Evolutionary conservation across 30 jellyfish, hydroid and myxozoan genomes (phyloP).

Genomic region (Aurelia aurita complex sp. Pacific): DNA sequence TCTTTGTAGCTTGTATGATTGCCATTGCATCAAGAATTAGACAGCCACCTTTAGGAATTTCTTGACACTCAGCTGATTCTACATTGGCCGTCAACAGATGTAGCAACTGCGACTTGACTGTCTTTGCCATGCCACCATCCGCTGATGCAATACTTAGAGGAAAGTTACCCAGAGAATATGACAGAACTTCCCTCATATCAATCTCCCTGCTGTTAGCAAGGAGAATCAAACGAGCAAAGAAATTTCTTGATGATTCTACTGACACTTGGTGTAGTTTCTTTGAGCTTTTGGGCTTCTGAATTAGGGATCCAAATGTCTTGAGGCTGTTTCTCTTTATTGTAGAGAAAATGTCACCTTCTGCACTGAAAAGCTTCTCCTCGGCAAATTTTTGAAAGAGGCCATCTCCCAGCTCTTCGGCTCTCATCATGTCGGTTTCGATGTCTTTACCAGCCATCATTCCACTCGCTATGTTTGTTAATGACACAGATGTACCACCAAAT

Average conservation of each 20-base stretch:
- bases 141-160: constrained; percentile 18
- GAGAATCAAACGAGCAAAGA: constrained; percentile 23
- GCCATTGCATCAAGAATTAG: no score
- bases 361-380: constrained; percentile 5
- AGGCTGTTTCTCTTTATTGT: constrained; percentile 22
- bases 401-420: constrained; percentile 19
- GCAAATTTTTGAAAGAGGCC: neutral
- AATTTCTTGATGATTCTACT: neutral
- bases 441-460: constrained; percentile 7
- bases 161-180: neutral
- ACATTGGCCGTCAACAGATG: constrained; percentile 6
- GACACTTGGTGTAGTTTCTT: constrained; percentile 1
- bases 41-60: no score
- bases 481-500: neutral
- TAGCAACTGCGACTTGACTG: constrained; percentile 8
- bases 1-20: no score
- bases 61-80: no score
- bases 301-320: neutral
- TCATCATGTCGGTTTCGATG: constrained; percentile 1
- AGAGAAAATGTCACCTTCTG: constrained; percentile 22
- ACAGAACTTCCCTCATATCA: constrained; percentile 20
- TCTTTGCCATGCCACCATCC: constrained; percentile 17
- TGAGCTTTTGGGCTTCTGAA: neutral
- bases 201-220: constrained; percentile 32
- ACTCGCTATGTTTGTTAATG: constrained; percentile 12